Conservation (phyloP, 2,797 vertebrate species). For the Lycodopsis pacificus region DNA sequence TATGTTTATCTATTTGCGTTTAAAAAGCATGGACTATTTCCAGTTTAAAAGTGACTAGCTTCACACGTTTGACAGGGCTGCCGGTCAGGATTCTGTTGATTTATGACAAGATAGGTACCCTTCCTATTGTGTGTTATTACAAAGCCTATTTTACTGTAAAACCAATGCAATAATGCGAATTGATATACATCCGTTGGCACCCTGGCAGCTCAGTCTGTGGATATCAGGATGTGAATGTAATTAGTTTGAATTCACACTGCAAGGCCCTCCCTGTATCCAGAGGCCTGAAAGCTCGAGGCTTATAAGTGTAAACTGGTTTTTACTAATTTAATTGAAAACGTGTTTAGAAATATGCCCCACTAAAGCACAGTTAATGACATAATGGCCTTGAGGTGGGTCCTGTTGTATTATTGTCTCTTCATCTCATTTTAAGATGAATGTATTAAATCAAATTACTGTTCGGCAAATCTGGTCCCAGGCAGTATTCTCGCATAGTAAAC, state of each 20-base stretch:
- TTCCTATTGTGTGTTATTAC: background rate
- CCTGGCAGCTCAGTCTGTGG: background rate
- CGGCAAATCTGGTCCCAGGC: background rate
- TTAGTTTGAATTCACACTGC: background rate
- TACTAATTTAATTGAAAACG: background rate
- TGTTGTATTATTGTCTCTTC: constrained; percentile 13
- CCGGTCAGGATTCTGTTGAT: background rate
- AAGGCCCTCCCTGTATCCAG: background rate
- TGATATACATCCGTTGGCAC: constrained; percentile 1
- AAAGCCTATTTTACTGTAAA: constrained; percentile 4
- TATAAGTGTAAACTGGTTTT: background rate
- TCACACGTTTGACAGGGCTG: background rate
- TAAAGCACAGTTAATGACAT: background rate
- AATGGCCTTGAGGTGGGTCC: background rate
- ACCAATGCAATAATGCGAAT: background rate
- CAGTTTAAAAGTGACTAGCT: background rate
- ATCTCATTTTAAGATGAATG: constrained; percentile 6
- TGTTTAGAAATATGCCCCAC: background rate
- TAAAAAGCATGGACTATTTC: background rate
- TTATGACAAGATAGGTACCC: background rate
- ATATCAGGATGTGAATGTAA: constrained; percentile 11
- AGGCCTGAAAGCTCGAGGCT: background rate
- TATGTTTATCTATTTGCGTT: constrained; percentile 21
- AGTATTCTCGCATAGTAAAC: background rate
- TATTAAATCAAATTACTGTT: constrained; percentile 9